Conservation (phyloP, 2,797 vertebrate genomes). For the Eulemur mongoz region DNA sequence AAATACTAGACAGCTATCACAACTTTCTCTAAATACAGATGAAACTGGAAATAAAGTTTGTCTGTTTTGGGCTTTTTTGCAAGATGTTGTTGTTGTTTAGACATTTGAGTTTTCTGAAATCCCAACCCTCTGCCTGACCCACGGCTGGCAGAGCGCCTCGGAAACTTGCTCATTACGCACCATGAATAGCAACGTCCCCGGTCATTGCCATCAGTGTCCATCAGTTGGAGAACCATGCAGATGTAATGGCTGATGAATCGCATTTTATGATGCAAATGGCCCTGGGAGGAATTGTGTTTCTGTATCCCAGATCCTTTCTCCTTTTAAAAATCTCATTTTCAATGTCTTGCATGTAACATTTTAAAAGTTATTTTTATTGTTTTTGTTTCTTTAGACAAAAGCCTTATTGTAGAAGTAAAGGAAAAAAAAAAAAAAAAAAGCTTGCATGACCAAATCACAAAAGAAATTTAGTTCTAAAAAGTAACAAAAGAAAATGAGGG, state of each 20-base stretch:
- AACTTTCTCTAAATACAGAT: neutral
- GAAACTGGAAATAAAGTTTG: neutral
- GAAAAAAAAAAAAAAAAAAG: neutral
- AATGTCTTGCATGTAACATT: slow-evolving; percentile 46
- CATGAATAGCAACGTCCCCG: slow-evolving; percentile 53
- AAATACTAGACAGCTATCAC: neutral
- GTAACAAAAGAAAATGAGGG: neutral
- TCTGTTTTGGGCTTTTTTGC: neutral
- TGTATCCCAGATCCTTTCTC: slow-evolving; percentile 62
- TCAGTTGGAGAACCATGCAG: slow-evolving; percentile 46
- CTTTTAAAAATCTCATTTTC: slow-evolving; percentile 46
- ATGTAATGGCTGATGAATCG: slow-evolving; percentile 51
- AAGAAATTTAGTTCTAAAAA: slow-evolving; percentile 58
- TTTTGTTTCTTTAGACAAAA: slow-evolving; percentile 51
- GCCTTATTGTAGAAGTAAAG: slow-evolving; percentile 36
- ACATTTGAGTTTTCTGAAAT: neutral
- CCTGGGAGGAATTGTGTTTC: slow-evolving; percentile 54
- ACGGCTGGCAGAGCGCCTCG: neutral
- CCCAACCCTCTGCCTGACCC: neutral
- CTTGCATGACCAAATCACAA: slow-evolving; percentile 20
- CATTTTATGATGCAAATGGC: slow-evolving; percentile 81
- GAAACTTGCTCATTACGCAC: slow-evolving; percentile 58
- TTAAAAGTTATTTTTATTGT: slow-evolving; percentile 59
- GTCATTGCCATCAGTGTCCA: slow-evolving; percentile 65
- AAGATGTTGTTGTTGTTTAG: neutral